These are phyloP conservation scores for Fissipunctia ypsillon DNA, from an alignment of 2,888 invertebrate species.

Conservation along the genomic window DNA sequence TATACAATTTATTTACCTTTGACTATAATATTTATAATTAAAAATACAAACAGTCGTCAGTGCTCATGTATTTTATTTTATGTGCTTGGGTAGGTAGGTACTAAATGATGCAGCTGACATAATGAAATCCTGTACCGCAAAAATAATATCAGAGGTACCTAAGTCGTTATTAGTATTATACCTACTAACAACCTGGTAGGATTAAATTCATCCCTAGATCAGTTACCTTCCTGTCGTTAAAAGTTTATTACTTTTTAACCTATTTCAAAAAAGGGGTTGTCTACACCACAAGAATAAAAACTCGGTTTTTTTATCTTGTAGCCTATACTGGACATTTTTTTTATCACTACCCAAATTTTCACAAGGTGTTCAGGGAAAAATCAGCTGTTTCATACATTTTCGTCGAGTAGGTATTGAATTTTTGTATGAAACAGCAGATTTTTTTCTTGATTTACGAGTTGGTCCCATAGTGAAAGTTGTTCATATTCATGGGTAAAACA, in stretches of 20 bases:
- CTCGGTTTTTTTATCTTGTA: no score
- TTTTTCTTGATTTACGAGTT: no score
- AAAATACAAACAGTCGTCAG: background rate
- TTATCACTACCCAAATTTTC: no score
- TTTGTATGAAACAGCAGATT: no score
- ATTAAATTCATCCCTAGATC: constrained; percentile 3
- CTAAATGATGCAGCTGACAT: background rate
- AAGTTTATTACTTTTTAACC: background rate
- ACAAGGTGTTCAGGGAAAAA: no score
- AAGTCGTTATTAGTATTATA: background rate
- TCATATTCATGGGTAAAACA: no score
- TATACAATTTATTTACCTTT: background rate
- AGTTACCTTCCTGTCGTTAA: background rate
- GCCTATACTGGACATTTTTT: no score
- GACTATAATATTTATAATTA: background rate
- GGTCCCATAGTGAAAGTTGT: no score
- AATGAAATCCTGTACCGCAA: background rate
- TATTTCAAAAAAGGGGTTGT: background rate
- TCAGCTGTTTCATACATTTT: no score
- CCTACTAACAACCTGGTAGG: background rate
- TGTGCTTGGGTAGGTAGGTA: background rate
- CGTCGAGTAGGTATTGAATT: no score
- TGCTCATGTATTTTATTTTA: background rate
- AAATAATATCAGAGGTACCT: background rate
- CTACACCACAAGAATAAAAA: no score